These are phyloP conservation scores for Melanotaenia boesemani DNA, from an alignment of 2,797 vertebrate genomes.

Conservation along the genomic window DNA sequence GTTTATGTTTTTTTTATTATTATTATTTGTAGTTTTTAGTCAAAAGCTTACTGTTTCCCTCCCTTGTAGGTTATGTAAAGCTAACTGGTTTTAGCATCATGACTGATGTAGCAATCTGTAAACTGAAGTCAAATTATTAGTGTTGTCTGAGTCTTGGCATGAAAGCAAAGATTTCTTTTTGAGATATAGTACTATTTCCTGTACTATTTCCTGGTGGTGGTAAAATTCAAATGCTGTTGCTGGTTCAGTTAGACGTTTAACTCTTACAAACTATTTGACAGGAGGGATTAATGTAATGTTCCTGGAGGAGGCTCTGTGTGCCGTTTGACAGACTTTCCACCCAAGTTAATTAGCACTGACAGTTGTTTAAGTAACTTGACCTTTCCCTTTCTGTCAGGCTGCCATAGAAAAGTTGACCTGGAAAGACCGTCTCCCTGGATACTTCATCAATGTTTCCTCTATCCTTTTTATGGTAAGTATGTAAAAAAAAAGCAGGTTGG, in stretches of 20 bases:
- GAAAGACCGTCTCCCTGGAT: slow-evolving; percentile 93
- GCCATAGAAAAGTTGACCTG: slow-evolving; percentile 90
- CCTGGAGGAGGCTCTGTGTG: background rate
- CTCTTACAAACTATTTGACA: slow-evolving; percentile 15
- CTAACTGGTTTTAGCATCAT: background rate
- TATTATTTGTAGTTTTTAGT: background rate
- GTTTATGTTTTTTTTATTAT: no score
- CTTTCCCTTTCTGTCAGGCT: slow-evolving; percentile 49
- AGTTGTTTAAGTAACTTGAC: slow-evolving; percentile 19
- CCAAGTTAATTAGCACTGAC: slow-evolving; percentile 8
- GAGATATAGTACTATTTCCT: slow-evolving; percentile 36
- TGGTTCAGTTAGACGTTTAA: slow-evolving; percentile 14
- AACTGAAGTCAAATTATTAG: background rate
- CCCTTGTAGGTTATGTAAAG: background rate
- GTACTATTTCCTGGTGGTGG: slow-evolving; percentile 14
- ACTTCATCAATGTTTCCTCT: slow-evolving; percentile 91
- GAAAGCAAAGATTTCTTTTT: background rate
- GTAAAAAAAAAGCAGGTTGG: background rate
- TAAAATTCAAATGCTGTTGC: slow-evolving; percentile 14
- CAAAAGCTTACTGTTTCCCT: background rate
- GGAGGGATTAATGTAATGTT: background rate
- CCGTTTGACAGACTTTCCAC: slow-evolving; percentile 11
- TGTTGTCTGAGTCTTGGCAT: background rate
- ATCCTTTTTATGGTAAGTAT: slow-evolving; percentile 94
- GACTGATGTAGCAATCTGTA: background rate